A percentile compares a stretch with the other conserved stretches of the same genome.
These are phyloP conservation scores for Halictus rubicundus DNA, from an alignment of 1,140 invertebrate genomes.

Conservation along the genomic window DNA sequence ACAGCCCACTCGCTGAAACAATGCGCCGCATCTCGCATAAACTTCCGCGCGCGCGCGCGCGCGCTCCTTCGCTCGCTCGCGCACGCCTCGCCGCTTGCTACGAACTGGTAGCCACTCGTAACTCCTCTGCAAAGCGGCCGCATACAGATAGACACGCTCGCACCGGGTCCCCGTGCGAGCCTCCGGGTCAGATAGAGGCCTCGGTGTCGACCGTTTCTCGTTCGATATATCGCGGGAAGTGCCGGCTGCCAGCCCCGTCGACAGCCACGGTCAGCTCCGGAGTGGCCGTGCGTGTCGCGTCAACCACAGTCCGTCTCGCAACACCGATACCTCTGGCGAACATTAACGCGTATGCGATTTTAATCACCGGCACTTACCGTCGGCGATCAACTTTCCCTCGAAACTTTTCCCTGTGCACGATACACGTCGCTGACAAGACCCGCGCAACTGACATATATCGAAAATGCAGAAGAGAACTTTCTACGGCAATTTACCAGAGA, in stretches of 20 bases:
- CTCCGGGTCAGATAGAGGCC: constrained; percentile 22
- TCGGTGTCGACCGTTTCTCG: constrained; percentile 20
- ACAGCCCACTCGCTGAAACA: constrained; percentile 27
- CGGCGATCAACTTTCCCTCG: no score
- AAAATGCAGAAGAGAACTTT: no score
- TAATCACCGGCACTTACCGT: no score
- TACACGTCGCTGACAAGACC: no score
- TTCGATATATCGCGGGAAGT: constrained; percentile 63
- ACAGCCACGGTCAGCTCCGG: constrained; percentile 27
- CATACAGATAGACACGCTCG: constrained; percentile 25
- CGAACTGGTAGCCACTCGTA: constrained; percentile 51
- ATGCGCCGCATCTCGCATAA: constrained; percentile 43
- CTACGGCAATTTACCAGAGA: no score
- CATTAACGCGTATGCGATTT: no score
- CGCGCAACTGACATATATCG: no score
- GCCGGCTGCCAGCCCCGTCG: constrained; percentile 42
- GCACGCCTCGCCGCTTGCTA: neutral
- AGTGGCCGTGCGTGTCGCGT: constrained; percentile 17
- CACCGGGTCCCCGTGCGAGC: neutral
- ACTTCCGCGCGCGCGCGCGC: constrained; percentile 23
- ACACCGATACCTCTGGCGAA: no score
- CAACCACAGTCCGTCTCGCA: neutral
- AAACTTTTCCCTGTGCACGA: no score
- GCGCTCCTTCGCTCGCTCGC: no score
- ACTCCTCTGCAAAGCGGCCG: constrained; percentile 24